Evolutionary conservation across 2,113 vertebrate species (phyloP).

Genomic region (Burhinus oedicnemus): DNA sequence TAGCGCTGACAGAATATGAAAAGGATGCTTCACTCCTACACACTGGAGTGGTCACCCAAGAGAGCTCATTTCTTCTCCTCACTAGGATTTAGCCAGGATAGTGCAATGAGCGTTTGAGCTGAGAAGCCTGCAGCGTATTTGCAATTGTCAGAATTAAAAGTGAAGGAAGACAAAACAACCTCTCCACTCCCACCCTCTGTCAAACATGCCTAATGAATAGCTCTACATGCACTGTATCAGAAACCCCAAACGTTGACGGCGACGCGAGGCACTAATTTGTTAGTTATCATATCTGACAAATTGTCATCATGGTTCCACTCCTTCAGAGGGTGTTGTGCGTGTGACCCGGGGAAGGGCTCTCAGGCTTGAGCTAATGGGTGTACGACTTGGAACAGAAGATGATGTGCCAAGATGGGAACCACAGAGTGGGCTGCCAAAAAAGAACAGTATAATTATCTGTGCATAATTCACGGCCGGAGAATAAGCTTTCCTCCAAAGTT

Average conservation of each 20-base stretch:
- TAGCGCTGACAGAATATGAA: constrained; percentile 63
- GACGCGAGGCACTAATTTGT: constrained; percentile 53
- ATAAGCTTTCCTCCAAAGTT: constrained; percentile 70
- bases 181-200: constrained; percentile 68
- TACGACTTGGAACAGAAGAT: constrained; percentile 53
- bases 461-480: constrained; percentile 68
- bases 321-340: constrained; percentile 56
- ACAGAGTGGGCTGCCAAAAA: constrained; percentile 71
- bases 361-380: constrained; percentile 65
- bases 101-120: constrained; percentile 2
- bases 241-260: constrained; percentile 59
- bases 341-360: constrained; percentile 62
- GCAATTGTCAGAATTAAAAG: constrained; percentile 73
- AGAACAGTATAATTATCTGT: constrained; percentile 73
- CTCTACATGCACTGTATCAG: constrained; percentile 54
- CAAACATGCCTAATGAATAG: constrained; percentile 67
- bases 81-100: constrained; percentile 58
- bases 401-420: constrained; percentile 68
- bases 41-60: constrained; percentile 69
- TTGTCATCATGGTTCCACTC: constrained; percentile 64
- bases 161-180: constrained; percentile 70
- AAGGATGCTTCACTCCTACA: constrained; percentile 68
- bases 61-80: constrained; percentile 70
- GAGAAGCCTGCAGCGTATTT: constrained; percentile 66
- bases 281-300: constrained; percentile 70